These are phyloP conservation scores for Erannis defoliaria DNA, from an alignment of 2,888 invertebrate species.

Conservation along the genomic window DNA sequence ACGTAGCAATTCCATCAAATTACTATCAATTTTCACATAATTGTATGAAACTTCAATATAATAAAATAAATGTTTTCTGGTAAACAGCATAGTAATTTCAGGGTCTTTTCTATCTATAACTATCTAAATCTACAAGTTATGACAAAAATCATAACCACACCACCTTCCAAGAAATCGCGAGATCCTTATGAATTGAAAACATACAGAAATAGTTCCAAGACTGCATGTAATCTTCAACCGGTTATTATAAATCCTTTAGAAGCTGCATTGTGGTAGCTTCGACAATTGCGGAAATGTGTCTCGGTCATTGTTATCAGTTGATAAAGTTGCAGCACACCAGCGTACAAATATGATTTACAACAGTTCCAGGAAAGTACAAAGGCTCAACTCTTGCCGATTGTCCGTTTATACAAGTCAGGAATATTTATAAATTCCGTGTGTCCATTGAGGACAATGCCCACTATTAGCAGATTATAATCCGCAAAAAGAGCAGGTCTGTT, in stretches of 20 bases:
- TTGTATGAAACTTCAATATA: not conserved
- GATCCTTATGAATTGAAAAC: conserved; percentile 49
- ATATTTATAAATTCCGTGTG: conserved; percentile 62
- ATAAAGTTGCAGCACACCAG: conserved; percentile 69
- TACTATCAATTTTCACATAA: not conserved
- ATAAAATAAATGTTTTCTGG: too few relatives aligned
- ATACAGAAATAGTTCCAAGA: conserved; percentile 42
- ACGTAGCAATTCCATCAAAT: not conserved
- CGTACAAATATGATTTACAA: conserved; percentile 77
- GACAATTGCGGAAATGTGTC: conserved; percentile 64
- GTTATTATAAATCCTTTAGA: conserved; percentile 62
- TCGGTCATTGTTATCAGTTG: conserved; percentile 48
- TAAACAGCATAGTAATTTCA: conserved; percentile 2
- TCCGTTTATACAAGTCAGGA: conserved; percentile 59
- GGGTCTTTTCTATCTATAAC: conserved; percentile 7
- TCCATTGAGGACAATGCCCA: conserved; percentile 83
- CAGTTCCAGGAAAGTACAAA: conserved; percentile 67
- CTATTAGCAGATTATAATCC: conserved; percentile 83
- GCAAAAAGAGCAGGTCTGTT: conserved; percentile 82
- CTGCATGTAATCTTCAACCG: conserved; percentile 58
- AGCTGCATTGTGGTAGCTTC: conserved; percentile 59
- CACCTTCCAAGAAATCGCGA: conserved; percentile 58
- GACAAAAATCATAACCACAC: conserved; percentile 41
- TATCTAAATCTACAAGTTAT: conserved; percentile 40
- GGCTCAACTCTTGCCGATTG: conserved; percentile 80